Conservation (phyloP, 2,888 invertebrate genomes). For the Anthophora plumipes region DNA sequence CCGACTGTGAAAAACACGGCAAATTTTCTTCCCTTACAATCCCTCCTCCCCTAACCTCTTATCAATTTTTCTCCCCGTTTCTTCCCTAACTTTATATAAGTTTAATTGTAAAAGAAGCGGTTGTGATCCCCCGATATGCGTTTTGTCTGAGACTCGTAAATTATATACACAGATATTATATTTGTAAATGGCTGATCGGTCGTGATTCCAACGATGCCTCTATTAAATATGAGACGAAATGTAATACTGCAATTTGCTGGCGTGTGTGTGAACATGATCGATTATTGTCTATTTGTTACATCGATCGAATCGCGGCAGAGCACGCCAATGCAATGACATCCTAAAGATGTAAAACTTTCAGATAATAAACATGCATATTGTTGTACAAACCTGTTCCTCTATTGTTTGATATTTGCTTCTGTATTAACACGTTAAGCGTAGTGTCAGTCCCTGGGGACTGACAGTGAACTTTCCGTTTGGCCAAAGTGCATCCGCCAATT, state of each 20-base stretch:
- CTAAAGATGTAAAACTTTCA: conserved; percentile 81
- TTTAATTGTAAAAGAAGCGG: conserved; percentile 67
- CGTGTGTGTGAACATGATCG: not conserved
- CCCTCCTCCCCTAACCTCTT: conserved; percentile 18
- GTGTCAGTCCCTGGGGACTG: too few species aligned
- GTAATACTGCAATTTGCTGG: not conserved
- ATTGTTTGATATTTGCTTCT: not conserved
- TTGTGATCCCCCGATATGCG: conserved; percentile 71
- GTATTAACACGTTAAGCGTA: too few species aligned
- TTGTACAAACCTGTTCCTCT: conserved; percentile 76
- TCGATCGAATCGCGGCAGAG: conserved; percentile 61
- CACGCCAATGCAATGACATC: conserved; percentile 69
- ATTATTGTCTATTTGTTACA: conserved; percentile 51
- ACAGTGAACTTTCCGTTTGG: too few species aligned
- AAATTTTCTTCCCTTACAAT: conserved; percentile 21
- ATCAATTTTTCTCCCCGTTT: not conserved
- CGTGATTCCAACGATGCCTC: conserved; percentile 65
- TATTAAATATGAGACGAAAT: conserved; percentile 23
- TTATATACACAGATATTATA: conserved; percentile 74
- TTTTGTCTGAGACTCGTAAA: conserved; percentile 69
- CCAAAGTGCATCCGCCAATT: too few species aligned
- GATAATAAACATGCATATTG: conserved; percentile 83
- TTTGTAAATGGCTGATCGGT: conserved; percentile 69
- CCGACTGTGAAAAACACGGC: conserved; percentile 21
- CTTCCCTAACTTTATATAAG: conserved; percentile 28